These are phyloP conservation scores for Vollenhovia emeryi DNA, from an alignment of 1,140 invertebrate genomes.

Conservation along the genomic window DNA sequence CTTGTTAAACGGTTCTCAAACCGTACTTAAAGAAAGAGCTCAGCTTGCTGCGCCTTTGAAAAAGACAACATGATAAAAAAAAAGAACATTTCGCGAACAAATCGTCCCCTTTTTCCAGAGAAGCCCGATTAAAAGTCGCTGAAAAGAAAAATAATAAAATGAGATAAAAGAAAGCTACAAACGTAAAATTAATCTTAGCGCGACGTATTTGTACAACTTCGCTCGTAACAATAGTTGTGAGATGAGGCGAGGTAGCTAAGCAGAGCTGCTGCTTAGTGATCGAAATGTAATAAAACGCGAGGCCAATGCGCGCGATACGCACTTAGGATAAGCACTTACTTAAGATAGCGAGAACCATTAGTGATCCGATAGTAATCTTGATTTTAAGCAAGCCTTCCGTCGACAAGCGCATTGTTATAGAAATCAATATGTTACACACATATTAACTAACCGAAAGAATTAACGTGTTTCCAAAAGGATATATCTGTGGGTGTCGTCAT, in stretches of 20 bases:
- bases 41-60: neutral
- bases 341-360: conserved; percentile 20
- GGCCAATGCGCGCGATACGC: conserved; percentile 7
- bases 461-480: conserved; percentile 72
- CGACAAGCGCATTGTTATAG: conserved; percentile 63
- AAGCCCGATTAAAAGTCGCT: neutral
- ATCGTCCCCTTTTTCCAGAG: neutral
- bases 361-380: conserved; percentile 69
- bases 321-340: conserved; percentile 14
- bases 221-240: neutral
- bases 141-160: conserved; percentile 5
- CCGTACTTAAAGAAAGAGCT: neutral
- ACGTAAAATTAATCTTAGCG: neutral
- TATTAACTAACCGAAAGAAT: conserved; percentile 67
- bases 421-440: conserved; percentile 74
- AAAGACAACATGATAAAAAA: neutral
- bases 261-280: neutral
- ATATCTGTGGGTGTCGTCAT: conserved; percentile 3
- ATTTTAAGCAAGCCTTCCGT: conserved; percentile 68
- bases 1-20: conserved; percentile 15
- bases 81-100: neutral
- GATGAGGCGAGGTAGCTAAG: conserved; percentile 32
- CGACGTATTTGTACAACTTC: conserved; percentile 4
- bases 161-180: neutral
- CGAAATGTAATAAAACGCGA: conserved; percentile 21